A percentile compares a stretch with the other conserved stretches of the same genome.
Evolutionary conservation across 2,888 invertebrate species (phyloP).

Genomic region (Drosophila mercatorum): DNA sequence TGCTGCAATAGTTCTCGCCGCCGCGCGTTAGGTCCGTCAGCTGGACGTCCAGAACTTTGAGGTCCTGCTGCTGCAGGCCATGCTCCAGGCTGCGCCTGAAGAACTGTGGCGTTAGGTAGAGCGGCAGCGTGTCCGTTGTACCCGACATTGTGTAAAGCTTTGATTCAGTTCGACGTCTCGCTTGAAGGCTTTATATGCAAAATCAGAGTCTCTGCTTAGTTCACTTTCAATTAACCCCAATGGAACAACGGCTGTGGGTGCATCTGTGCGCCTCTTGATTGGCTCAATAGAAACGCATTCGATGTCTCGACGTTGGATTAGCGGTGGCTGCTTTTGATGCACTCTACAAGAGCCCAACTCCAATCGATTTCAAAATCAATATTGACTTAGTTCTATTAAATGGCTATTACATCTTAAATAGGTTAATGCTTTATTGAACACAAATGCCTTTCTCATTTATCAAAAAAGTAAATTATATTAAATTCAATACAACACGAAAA

Average conservation of each 20-base stretch:
- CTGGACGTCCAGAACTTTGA: slow-evolving; percentile 69
- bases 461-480: not conserved
- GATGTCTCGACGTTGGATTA: slow-evolving; percentile 42
- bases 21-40: slow-evolving; percentile 71
- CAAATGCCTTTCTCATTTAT: too few relatives aligned
- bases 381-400: not conserved
- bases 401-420: too few relatives aligned
- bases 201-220: slow-evolving; percentile 38
- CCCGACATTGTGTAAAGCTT: slow-evolving; percentile 49
- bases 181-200: slow-evolving; percentile 53
- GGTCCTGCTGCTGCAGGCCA: slow-evolving; percentile 73
- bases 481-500: not conserved
- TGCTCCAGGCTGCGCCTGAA: slow-evolving; percentile 76
- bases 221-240: slow-evolving; percentile 63
- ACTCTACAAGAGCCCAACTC: not conserved
- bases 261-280: slow-evolving; percentile 49
- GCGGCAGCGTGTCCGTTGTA: slow-evolving; percentile 43
- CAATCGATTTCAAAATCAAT: not conserved
- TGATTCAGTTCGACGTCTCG: slow-evolving; percentile 29
- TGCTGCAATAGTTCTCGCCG: slow-evolving; percentile 84
- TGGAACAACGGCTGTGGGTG: slow-evolving; percentile 37
- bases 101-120: slow-evolving; percentile 74
- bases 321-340: slow-evolving; percentile 54
- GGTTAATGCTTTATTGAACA: too few relatives aligned
- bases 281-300: slow-evolving; percentile 62